Base-by-base conservation (phyloP, 2,888 invertebrate species). In the Campaea margaritaria region DNA sequence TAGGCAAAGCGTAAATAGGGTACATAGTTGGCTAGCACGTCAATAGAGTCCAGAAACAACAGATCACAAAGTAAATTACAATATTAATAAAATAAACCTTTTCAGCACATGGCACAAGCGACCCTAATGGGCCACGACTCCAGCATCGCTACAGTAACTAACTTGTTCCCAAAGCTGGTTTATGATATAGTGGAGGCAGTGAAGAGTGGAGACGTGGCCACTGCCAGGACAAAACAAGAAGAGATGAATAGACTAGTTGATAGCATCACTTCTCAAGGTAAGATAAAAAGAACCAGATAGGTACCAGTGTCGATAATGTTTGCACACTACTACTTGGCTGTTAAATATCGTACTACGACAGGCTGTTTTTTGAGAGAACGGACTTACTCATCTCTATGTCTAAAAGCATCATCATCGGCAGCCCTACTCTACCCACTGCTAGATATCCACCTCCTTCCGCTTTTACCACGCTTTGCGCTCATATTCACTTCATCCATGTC, bases 121-220 rank as follows among this genome's bases (percentile, higher is more conserved):
- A 92, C 93, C 3, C 82, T 94, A 0, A 81, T 95, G 62, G 96
- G 96, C 8, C 94, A 95, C 66, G 93, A 95, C 64, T 95, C 95
- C 0, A 94, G 94, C 34, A 96, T 96, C 62, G 94, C 95, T 34
- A 95, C 96, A 0, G 93, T 94, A 3, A 86, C 94, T 12, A 96
- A 96, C 78, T 89, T 96, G 59, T 91, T 94, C 58, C 95, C 95
- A 0, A 84, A 91, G 60, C 72, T 93, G 10, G 91, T 93, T 0
- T 70, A 87, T 0, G 80, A 89, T 49, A 94, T 96, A 53, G 78
- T 94, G 14, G 75, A 91, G 11, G 79, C 85, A n/a, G 82, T 93
- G 1, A 83, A 86, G 61, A 67, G 68, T 3, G 90, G 89, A 3
- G 80, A 92, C 41, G 74, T 91, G 1, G 61, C 65, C 2, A 81